Evolutionary conservation across 2,113 vertebrate species (phyloP).

Genomic region (Hiodon tergisus): DNA sequence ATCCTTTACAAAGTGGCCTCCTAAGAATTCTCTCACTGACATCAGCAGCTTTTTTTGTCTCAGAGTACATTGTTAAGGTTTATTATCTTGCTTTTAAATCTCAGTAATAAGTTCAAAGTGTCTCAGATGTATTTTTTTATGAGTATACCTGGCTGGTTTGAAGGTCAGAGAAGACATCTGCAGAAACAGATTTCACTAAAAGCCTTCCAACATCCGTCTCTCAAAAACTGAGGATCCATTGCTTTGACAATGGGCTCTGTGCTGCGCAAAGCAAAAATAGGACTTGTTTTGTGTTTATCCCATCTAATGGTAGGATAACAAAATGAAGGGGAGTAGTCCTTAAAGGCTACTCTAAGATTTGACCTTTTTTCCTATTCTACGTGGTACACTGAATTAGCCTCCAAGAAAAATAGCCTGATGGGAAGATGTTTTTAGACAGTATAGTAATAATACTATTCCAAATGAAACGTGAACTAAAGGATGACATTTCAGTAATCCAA

Average conservation of each 20-base stretch:
- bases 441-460: no score
- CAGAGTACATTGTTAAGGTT: constrained; percentile 15
- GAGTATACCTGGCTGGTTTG: constrained; percentile 4
- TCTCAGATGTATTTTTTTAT: constrained; percentile 12
- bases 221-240: neutral
- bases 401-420: no score
- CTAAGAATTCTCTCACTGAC: neutral
- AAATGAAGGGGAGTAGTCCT: neutral
- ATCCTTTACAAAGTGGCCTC: constrained; percentile 1
- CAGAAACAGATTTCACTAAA: neutral
- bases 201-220: neutral
- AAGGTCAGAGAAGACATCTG: constrained; percentile 1
- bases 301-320: neutral
- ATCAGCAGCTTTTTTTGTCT: constrained; percentile 20
- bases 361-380: neutral
- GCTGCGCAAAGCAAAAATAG: neutral
- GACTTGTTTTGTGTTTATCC: neutral
- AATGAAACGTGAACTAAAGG: no score
- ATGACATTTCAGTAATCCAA: no score
- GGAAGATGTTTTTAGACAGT: no score
- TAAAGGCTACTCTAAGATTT: constrained; percentile 6
- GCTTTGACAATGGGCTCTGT: no score
- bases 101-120: constrained; percentile 20
- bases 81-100: constrained; percentile 21
- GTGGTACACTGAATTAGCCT: no score